Base-by-base conservation (phyloP, 37 sponge, comb jelly and placozoan species). In the Dysidea cf. avara region DNA sequence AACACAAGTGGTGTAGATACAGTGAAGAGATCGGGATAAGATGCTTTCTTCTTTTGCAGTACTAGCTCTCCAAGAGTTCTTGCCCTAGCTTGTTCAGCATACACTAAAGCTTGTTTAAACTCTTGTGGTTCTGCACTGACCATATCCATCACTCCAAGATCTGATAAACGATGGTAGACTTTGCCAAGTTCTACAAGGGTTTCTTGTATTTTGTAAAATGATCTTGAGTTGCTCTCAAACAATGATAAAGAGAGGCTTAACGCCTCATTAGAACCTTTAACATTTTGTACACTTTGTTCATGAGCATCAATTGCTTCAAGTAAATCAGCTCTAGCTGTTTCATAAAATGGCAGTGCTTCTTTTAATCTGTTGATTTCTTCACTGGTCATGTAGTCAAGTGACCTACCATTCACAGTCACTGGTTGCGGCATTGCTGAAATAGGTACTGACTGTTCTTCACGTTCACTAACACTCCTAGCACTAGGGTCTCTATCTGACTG, bases 61-160 rank as follows among this genome's bases (percentile, higher is more conserved):
- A 89, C 43, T 2, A 90, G 79, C 56, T 90, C 90, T 1, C 90
- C 85, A 25, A 90, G 85, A 14, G 80, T 65, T 22, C 90, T 55
- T 0, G 86, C 72, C 3, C 90, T 62, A 67, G 74, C 80, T 49
- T 80, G 81, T 65, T 90, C 90, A 38, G 85, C 90, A 37, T 31
- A 84, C 38, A 58, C 76, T 54, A 90, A 33, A 14, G 86, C 85
- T 28, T 66, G 43, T 49, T 72, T 46, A 61, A 47, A 56, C 34
- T 81, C 55, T 43, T 43, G 46, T 43, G 46, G 46, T 43, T 43
- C 46, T 12, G 46, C 46, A 43, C 7, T 9, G 5, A 9, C 46
- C 46, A 43, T 43, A 43, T 43, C 46, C 46, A 43, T 43, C 46
- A 43, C 5, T 9, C 9, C 46, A 12, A 43, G 46, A 5, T 43